phyloP scores from a whole-genome alignment of 2,113 vertebrate species.

The Bagarius yarrelli region DNA sequence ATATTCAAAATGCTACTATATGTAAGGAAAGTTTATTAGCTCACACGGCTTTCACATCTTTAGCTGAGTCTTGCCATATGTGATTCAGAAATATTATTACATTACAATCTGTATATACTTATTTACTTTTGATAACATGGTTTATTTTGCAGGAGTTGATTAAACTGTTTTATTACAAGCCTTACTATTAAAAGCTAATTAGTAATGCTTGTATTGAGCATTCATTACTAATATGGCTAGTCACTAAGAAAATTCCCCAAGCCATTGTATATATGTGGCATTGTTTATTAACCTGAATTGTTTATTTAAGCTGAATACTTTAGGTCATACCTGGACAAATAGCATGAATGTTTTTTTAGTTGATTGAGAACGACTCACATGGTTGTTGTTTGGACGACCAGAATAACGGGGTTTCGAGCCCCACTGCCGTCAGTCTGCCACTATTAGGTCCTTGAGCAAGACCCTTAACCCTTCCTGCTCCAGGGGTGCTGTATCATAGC shows the following conservation, averaged over 20 bases:
- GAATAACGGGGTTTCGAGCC: too few relatives aligned
- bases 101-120: background rate
- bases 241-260: background rate
- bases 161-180: background rate
- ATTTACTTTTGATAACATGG: background rate
- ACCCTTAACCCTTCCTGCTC: too few relatives aligned
- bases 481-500: too few relatives aligned
- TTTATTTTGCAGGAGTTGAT: background rate
- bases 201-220: too few relatives aligned
- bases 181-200: background rate
- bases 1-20: slow-evolving; percentile 60
- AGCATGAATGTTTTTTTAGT: background rate
- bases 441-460: too few relatives aligned
- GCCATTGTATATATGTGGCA: background rate
- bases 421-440: too few relatives aligned
- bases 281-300: background rate
- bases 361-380: background rate
- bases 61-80: background rate
- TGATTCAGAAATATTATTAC: background rate
- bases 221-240: background rate
- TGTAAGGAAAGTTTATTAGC: slow-evolving; percentile 52
- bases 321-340: background rate
- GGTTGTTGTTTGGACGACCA: too few relatives aligned
- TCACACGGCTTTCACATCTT: too few relatives aligned
- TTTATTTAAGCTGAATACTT: background rate